Evolutionary conservation across 2,888 invertebrate species (phyloP).

Genomic region (Pycnomerus fuliginosus): DNA sequence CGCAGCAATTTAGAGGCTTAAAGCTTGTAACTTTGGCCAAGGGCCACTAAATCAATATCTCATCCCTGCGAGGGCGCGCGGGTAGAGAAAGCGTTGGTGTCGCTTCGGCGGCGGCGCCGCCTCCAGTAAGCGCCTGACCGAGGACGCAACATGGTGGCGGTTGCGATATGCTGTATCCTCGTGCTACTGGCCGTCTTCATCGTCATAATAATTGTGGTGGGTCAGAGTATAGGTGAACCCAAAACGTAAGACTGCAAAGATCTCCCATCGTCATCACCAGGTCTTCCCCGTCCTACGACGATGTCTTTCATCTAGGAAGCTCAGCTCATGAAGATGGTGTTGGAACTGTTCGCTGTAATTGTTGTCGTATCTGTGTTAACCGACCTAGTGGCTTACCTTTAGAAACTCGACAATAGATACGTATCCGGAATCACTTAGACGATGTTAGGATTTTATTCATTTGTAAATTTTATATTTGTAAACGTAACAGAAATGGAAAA

Average conservation of each 20-base stretch:
- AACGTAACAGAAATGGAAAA: conserved; percentile 20
- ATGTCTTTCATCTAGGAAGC: conserved; percentile 17
- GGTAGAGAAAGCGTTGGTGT: conserved; percentile 14
- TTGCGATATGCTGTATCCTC: conserved; percentile 80
- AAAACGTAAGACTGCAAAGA: conserved; percentile 36
- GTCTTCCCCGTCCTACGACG: conserved; percentile 22
- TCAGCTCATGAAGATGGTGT: conserved; percentile 15
- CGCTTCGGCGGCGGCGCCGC: conserved; percentile 33
- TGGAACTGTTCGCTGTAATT: conserved; percentile 25
- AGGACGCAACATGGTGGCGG: conserved; percentile 68
- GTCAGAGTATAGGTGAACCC: conserved; percentile 66
- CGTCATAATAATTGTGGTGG: conserved; percentile 77
- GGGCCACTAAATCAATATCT: conserved; percentile 50
- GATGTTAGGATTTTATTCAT: conserved; percentile 35
- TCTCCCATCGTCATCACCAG: conserved; percentile 3
- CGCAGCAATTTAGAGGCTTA: conserved; percentile 7
- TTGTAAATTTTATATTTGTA: conserved; percentile 47
- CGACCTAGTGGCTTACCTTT: conserved; percentile 39
- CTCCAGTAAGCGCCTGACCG: conserved; percentile 37
- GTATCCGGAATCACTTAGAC: conserved; percentile 19
- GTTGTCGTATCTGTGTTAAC: conserved; percentile 32
- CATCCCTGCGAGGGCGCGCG: conserved; percentile 35
- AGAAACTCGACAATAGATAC: conserved; percentile 27
- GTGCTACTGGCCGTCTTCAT: conserved; percentile 80
- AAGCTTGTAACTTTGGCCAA: conserved; percentile 40